Conservation (phyloP, 2,888 invertebrate species). For the Acholoe squamosa region DNA sequence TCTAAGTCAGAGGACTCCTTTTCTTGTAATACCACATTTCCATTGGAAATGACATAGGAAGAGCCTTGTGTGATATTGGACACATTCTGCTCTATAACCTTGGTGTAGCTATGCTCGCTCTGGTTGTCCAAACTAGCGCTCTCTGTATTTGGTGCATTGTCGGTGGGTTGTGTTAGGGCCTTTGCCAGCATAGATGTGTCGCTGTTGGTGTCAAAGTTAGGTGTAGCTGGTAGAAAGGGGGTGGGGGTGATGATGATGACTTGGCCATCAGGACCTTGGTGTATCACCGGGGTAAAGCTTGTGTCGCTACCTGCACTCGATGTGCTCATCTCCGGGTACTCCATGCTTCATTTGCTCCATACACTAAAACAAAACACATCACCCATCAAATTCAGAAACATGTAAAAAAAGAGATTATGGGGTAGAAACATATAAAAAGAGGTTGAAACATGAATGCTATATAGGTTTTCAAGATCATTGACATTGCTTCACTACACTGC, state of each 20-base stretch:
- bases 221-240: background rate
- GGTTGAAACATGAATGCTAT: too few species aligned
- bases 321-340: background rate
- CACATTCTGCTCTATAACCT: background rate
- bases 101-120: slow-evolving; percentile 15
- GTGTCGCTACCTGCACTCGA: background rate
- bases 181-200: background rate
- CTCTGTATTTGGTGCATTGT: background rate
- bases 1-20: background rate
- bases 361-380: background rate
- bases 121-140: background rate
- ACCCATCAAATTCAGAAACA: too few species aligned
- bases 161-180: background rate
- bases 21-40: background rate
- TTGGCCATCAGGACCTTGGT: background rate
- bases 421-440: too few species aligned
- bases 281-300: background rate
- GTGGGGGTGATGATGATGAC: background rate
- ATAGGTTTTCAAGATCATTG: too few species aligned
- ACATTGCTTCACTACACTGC: too few species aligned
- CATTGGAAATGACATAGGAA: background rate
- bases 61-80: background rate
- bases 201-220: background rate
- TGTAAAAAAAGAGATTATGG: too few species aligned
- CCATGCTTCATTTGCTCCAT: slow-evolving; percentile 12